A percentile compares a stretch with the other conserved stretches of the same genome.
Evolutionary conservation across 2,888 invertebrate genomes (phyloP).

Genomic region (Macrosiphum euphorbiae): DNA sequence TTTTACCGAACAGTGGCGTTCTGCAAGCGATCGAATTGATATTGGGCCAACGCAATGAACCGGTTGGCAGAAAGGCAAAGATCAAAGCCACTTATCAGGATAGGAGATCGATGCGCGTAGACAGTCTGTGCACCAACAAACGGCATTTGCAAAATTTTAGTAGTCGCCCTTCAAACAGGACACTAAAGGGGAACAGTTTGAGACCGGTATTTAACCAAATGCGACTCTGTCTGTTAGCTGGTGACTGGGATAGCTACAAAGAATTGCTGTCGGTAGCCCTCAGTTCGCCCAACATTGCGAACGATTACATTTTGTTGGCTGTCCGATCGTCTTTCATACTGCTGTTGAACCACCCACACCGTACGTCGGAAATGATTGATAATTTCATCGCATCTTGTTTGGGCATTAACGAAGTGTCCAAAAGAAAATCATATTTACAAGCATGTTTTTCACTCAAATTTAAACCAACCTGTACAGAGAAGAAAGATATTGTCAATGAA

Average conservation of each 20-base stretch:
- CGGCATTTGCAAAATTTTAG: not conserved
- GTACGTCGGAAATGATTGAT: conserved; percentile 29
- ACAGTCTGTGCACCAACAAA: not conserved
- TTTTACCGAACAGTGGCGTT: not conserved
- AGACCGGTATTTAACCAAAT: conserved; percentile 6
- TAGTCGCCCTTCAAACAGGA: not conserved
- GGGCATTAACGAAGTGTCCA: conserved; percentile 19
- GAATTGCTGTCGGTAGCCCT: conserved; percentile 1
- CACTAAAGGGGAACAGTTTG: not conserved
- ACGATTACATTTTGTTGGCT: not conserved
- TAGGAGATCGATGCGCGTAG: not conserved
- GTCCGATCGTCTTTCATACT: conserved; percentile 44
- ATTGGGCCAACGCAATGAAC: not conserved
- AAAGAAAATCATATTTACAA: conserved; percentile 11
- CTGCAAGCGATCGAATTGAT: conserved; percentile 19
- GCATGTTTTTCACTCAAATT: conserved; percentile 38
- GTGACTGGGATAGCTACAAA: conserved; percentile 35
- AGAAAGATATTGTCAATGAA: not conserved
- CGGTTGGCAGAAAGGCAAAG: not conserved
- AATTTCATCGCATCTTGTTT: conserved; percentile 47
- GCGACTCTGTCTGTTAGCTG: conserved; percentile 26
- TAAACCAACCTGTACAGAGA: not conserved
- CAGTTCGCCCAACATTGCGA: not conserved
- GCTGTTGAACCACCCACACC: conserved; percentile 47
- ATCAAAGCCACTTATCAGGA: not conserved